Evolutionary conservation across 2,888 invertebrate genomes (phyloP).

Genomic region (Luffia ferchaultella): DNA sequence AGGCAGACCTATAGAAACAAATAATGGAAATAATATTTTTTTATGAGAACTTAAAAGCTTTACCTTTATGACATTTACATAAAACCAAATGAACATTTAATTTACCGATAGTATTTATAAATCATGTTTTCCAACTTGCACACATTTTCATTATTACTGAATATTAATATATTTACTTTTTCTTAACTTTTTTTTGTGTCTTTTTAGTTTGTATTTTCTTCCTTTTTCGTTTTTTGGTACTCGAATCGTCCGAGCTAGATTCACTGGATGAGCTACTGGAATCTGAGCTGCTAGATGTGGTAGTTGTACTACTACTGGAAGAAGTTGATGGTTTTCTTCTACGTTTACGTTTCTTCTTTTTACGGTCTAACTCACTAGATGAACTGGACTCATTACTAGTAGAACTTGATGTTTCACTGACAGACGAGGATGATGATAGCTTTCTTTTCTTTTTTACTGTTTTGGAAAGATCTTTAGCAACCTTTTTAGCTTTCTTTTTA

Average conservation of each 20-base stretch:
- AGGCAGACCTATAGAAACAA: constrained; percentile 1
- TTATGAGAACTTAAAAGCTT: no score
- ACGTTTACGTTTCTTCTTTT: constrained; percentile 27
- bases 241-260: constrained; percentile 27
- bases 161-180: not conserved
- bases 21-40: constrained; percentile 1
- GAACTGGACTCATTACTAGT: constrained; percentile 42
- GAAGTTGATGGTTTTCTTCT: constrained; percentile 38
- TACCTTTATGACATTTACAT: no score
- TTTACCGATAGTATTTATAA: no score
- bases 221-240: not conserved
- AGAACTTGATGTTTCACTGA: constrained; percentile 36
- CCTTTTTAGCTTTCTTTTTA: constrained; percentile 14
- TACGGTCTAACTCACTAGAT: constrained; percentile 32
- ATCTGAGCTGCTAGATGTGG: constrained; percentile 32
- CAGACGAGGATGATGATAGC: constrained; percentile 36
- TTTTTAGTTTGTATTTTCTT: constrained; percentile 3
- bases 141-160: not conserved
- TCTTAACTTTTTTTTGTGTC: not conserved
- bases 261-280: constrained; percentile 25
- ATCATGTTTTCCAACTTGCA: constrained; percentile 8
- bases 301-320: constrained; percentile 29
- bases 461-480: constrained; percentile 20
- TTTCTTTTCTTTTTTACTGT: constrained; percentile 18
- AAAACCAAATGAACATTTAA: no score